Evolutionary conservation across 2,113 vertebrate genomes (phyloP).

Genomic region (Bolborhynchus lineola): DNA sequence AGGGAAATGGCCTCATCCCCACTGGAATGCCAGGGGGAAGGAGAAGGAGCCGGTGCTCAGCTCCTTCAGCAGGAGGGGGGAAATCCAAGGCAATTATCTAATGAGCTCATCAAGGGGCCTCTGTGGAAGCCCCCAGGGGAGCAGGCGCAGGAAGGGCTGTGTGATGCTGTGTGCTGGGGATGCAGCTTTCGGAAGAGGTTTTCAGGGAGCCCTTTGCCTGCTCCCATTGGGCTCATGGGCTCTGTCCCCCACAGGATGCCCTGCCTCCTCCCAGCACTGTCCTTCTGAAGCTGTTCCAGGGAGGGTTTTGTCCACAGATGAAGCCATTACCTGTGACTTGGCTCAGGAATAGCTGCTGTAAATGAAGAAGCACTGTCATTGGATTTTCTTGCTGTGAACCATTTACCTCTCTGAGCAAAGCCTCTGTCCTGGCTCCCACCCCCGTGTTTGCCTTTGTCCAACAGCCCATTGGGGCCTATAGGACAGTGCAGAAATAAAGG

Average conservation of each 20-base stretch:
- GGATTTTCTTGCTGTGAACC: background rate
- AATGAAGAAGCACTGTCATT: background rate
- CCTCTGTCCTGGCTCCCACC: background rate
- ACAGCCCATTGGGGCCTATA: background rate
- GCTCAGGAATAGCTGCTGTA: background rate
- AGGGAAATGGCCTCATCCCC: background rate
- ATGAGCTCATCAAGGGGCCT: background rate
- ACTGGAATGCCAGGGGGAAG: background rate
- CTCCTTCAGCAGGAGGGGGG: background rate
- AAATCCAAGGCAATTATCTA: background rate
- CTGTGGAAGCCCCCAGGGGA: background rate
- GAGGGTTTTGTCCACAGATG: background rate
- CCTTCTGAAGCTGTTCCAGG: background rate
- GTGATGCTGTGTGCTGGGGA: background rate
- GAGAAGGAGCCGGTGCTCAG: background rate
- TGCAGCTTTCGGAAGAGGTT: background rate
- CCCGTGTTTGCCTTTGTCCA: background rate
- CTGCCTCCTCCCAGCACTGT: background rate
- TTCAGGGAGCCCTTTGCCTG: fast-evolving
- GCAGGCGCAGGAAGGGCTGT: fast-evolving
- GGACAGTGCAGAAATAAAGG: background rate
- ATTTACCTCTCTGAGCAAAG: background rate
- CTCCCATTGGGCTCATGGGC: fast-evolving
- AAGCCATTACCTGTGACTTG: background rate
- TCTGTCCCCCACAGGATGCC: background rate